Evolutionary conservation across 2,888 invertebrate species (phyloP).

Genomic region (Tanypteryx hageni): DNA sequence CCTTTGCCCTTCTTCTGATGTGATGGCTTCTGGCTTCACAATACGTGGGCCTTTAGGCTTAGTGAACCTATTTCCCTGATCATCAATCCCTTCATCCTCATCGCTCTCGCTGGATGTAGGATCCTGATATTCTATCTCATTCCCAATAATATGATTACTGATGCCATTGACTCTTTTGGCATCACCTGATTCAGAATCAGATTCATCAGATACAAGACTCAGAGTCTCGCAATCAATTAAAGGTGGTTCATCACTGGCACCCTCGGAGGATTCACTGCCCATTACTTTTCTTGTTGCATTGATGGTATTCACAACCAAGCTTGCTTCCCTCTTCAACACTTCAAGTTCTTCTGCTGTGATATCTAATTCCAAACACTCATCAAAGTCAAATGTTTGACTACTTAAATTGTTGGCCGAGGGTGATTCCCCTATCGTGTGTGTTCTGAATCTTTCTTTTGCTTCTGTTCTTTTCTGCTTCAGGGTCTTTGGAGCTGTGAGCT

Average conservation of each 20-base stretch:
- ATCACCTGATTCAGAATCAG: constrained; percentile 80
- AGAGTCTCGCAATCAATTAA: constrained; percentile 80
- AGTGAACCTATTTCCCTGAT: constrained; percentile 66
- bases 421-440: constrained; percentile 77
- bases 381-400: constrained; percentile 1
- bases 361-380: constrained; percentile 56
- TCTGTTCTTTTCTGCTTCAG: constrained; percentile 80
- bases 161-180: constrained; percentile 69
- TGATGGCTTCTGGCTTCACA: constrained; percentile 75
- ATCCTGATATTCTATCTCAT: constrained; percentile 69
- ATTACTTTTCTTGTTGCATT: constrained; percentile 74
- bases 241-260: constrained; percentile 76
- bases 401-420: constrained; percentile 25
- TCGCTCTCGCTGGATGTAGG: constrained; percentile 67
- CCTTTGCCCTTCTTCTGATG: constrained; percentile 43
- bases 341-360: constrained; percentile 74
- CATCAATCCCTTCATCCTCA: constrained; percentile 69
- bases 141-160: constrained; percentile 65
- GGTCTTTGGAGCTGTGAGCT: constrained; percentile 76
- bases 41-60: constrained; percentile 75
- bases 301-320: constrained; percentile 78
- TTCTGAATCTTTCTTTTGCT: constrained; percentile 85
- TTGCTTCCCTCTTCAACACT: constrained; percentile 78
- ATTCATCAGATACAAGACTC: constrained; percentile 85
- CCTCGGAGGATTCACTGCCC: constrained; percentile 71